Evolutionary conservation across 2,888 invertebrate species (phyloP), one percentile per base, ranked within the genome.

Genomic region (Hypomecis punctinalis): DNA sequence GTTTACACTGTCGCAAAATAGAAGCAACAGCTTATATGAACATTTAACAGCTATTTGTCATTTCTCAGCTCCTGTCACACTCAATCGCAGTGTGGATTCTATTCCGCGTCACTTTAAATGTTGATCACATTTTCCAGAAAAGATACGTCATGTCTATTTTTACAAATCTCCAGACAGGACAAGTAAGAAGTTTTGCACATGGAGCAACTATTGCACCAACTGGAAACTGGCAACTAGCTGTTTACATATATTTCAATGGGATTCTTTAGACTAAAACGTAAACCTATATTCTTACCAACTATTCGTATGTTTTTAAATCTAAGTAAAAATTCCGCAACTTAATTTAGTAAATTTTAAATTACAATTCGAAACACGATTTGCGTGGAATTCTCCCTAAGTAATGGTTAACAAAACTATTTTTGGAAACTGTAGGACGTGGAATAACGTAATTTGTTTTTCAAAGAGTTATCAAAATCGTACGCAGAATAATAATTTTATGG

Each of bases 61-160:
- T 23, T 23, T 23, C 23, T 23, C 23, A 23, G 23, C 23, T 23
- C 23, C 23, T 23, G 23, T 23, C 23, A 23, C n/a, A 23, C 40
- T 40, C 7, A 23, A 6, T 52, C 10, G 13, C 8, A 2, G 8
- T 4, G 56, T 35, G 13, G 47, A 36, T 43, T 55, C 23, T n/a
- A 7, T 54, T 55, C 13, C 48, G 47, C 54, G 35, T 23, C 49
- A 5, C 49, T 36, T 33, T 9, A 61, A 60, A 65, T 61, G 71
- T 56, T 63, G 68, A 64, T 62, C 61, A 56, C 63, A 67, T 33
- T 74, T 76, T 75, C 73, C 73, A 72, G 69, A 58, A 56, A 61
- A 63, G 45, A 36, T 54, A 66, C 68, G 70, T 78, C 78, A 79
- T 67, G 39, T 67, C 68, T 78, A 77, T 78, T 76, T 75, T 67